phyloP scores from a whole-genome alignment of 2,888 invertebrate genomes.

The Phyllotreta striolata region DNA sequence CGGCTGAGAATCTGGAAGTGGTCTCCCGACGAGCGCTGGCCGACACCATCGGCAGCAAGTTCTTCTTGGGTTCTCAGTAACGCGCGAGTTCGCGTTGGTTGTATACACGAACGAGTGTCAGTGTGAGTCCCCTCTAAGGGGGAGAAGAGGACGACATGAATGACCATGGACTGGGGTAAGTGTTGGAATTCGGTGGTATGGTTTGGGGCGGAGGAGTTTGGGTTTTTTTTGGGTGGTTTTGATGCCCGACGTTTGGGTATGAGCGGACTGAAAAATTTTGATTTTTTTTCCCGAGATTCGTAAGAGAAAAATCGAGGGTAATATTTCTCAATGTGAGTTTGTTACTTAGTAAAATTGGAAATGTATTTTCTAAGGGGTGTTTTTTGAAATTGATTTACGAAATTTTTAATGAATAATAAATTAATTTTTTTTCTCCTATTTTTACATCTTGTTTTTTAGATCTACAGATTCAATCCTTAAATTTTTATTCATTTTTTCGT shows the following conservation, averaged over 20 bases:
- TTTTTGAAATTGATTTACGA: too few relatives aligned
- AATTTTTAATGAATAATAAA: too few relatives aligned
- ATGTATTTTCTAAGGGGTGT: not conserved
- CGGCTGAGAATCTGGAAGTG: conserved; percentile 50
- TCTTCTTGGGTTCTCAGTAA: conserved; percentile 59
- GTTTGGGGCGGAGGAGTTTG: not conserved
- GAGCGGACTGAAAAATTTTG: too few relatives aligned
- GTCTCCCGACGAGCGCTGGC: conserved; percentile 52
- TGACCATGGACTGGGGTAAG: conserved; percentile 59
- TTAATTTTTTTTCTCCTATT: too few relatives aligned
- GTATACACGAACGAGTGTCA: conserved; percentile 55
- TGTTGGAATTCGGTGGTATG: conserved; percentile 24
- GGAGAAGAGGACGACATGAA: conserved; percentile 57
- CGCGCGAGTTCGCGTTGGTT: conserved; percentile 61
- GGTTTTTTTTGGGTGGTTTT: not conserved
- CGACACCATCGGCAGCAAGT: conserved; percentile 50
- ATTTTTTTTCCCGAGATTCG: too few relatives aligned
- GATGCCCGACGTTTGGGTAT: too few relatives aligned
- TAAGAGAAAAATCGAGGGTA: not conserved
- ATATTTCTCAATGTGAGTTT: not conserved
- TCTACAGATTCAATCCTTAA: too few relatives aligned
- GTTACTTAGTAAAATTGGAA: not conserved
- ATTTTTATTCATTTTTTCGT: too few relatives aligned
- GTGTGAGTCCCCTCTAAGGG: conserved; percentile 56
- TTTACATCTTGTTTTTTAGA: too few relatives aligned